Conservation (phyloP, 30 jellyfish, hydroid and myxozoan species). For the Mastigias papua region DNA sequence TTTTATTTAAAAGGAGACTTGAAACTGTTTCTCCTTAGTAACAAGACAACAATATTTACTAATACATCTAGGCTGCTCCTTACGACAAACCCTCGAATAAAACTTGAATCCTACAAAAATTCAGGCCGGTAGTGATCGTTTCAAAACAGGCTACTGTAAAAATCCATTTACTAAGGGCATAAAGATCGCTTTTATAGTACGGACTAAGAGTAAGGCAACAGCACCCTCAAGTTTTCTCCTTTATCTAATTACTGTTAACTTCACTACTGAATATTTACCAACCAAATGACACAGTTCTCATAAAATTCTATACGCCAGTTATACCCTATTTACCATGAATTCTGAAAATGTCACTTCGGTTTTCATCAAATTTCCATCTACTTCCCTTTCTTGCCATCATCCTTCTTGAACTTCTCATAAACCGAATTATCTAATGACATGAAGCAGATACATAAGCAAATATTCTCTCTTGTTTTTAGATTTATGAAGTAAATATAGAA, state of each 20-base stretch:
- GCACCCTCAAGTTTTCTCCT: neutral
- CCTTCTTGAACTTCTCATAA: slow-evolving; percentile 55
- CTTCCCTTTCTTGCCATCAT: slow-evolving; percentile 16
- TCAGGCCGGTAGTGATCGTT: too few relatives aligned
- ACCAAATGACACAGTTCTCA: neutral
- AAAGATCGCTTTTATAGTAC: neutral
- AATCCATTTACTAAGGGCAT: too few relatives aligned
- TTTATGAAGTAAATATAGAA: too few relatives aligned
- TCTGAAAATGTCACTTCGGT: neutral
- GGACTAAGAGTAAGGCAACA: neutral
- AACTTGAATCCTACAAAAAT: too few relatives aligned
- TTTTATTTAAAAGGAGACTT: too few relatives aligned
- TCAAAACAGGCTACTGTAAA: too few relatives aligned
- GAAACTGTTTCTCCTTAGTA: too few relatives aligned
- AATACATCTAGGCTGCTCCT: too few relatives aligned
- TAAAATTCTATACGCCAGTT: slow-evolving; percentile 21
- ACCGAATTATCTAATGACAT: slow-evolving; percentile 69
- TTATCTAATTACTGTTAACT: neutral
- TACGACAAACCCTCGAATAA: too few relatives aligned
- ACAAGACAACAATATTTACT: too few relatives aligned
- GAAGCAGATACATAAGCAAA: too few relatives aligned
- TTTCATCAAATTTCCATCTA: neutral
- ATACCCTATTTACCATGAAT: neutral
- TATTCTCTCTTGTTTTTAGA: too few relatives aligned
- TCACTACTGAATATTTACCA: slow-evolving; percentile 1